Conservation (phyloP, 2,113 vertebrate genomes). For the Microtus montanus region DNA sequence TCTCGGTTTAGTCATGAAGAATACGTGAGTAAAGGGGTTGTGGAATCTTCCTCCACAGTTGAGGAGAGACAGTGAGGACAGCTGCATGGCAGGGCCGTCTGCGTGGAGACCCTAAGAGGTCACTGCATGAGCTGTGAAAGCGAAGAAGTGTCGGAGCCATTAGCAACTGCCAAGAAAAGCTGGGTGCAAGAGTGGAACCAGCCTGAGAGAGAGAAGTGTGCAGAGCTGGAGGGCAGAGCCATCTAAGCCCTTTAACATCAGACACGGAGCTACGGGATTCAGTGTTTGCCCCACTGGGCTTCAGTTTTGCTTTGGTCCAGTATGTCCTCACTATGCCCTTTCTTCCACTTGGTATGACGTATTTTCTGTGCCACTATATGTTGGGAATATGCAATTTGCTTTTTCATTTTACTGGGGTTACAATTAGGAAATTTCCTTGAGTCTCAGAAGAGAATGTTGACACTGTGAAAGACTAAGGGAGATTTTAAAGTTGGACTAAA, state of each 20-base stretch:
- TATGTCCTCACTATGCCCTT: neutral
- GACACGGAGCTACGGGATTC: neutral
- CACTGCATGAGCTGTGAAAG: neutral
- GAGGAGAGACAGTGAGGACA: neutral
- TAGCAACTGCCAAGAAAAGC: neutral
- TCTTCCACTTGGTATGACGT: neutral
- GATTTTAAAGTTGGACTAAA: neutral
- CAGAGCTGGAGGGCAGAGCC: neutral
- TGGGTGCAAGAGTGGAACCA: neutral
- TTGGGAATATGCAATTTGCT: neutral
- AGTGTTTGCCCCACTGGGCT: neutral
- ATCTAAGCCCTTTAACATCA: neutral
- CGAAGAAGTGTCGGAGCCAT: neutral
- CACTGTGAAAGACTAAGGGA: no score
- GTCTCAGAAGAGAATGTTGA: neutral
- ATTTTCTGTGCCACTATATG: neutral
- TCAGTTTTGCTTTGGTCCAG: neutral
- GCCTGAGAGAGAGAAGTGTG: neutral
- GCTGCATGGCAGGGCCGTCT: neutral
- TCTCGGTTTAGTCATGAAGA: neutral
- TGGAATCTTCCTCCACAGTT: neutral
- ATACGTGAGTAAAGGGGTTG: neutral
- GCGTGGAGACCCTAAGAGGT: neutral
- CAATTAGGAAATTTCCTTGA: neutral
- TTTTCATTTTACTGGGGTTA: neutral